Percentiles rank a stretch among this genome's conserved stretches.
Evolutionary conservation across 2,113 vertebrate genomes (phyloP).

Genomic region (Elgaria multicarinata): DNA sequence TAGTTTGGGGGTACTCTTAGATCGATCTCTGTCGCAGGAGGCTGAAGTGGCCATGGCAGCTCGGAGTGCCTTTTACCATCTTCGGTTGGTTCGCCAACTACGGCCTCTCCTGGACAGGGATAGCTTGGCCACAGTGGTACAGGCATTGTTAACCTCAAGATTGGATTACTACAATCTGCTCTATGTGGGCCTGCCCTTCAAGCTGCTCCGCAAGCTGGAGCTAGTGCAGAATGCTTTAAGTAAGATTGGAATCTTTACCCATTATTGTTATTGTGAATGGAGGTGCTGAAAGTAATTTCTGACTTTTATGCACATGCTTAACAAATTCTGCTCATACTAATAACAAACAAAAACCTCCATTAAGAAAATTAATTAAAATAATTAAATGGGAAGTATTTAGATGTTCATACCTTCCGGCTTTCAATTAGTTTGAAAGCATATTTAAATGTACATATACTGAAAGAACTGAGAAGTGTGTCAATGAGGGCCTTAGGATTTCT

Average conservation of each 20-base stretch:
- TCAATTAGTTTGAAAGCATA: constrained; percentile 1
- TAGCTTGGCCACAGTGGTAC: no score
- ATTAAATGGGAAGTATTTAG: neutral
- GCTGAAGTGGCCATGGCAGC: no score
- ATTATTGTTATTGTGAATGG: neutral
- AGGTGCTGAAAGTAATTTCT: neutral
- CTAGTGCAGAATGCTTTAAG: no score
- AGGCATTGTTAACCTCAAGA: no score
- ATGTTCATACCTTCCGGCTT: neutral
- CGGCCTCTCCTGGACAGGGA: no score
- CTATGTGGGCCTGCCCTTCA: no score
- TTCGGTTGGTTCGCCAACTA: no score
- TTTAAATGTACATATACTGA: neutral
- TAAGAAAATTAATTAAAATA: constrained; percentile 14
- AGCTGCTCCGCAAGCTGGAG: no score
- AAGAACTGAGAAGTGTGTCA: neutral
- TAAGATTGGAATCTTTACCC: neutral
- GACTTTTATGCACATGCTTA: neutral
- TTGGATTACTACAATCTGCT: no score
- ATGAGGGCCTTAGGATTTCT: neutral
- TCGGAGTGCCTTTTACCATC: no score
- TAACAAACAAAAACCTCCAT: neutral
- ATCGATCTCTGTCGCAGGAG: no score
- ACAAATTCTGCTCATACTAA: neutral
- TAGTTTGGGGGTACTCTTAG: no score